Evolutionary conservation across 1,140 invertebrate genomes (phyloP).

Genomic region (Calosoma granatense): DNA sequence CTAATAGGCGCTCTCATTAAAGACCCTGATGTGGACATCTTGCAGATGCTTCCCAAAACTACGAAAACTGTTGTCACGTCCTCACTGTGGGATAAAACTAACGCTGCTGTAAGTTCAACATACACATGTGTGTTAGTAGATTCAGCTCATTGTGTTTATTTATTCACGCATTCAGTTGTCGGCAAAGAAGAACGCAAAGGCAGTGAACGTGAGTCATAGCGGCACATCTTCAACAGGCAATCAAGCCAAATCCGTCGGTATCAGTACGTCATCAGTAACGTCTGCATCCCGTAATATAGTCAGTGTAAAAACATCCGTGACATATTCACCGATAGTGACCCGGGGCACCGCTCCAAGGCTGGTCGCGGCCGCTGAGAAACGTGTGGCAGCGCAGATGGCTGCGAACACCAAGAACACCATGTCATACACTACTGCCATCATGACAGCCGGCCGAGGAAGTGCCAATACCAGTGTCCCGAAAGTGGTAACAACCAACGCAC

Average conservation of each 20-base stretch:
- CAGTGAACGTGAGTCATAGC: neutral
- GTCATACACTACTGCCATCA: constrained; percentile 51
- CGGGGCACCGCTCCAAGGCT: constrained; percentile 43
- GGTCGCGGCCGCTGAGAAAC: constrained; percentile 37
- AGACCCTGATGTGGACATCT: constrained; percentile 86
- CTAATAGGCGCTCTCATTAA: constrained; percentile 81
- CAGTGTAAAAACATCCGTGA: constrained; percentile 30
- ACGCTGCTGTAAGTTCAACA: constrained; percentile 26
- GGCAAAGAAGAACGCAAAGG: neutral
- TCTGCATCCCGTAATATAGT: constrained; percentile 33
- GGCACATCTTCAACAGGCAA: neutral
- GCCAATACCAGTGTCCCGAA: constrained; percentile 27
- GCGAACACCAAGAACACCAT: constrained; percentile 34
- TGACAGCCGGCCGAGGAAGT: constrained; percentile 37
- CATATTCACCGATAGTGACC: constrained; percentile 33
- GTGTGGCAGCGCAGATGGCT: constrained; percentile 22
- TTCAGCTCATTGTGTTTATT: constrained; percentile 17
- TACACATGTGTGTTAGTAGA: constrained; percentile 13
- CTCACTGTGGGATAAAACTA: constrained; percentile 48
- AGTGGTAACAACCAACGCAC: constrained; percentile 33
- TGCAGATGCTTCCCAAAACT: constrained; percentile 66
- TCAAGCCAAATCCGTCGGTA: constrained; percentile 13
- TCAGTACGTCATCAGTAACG: constrained; percentile 29
- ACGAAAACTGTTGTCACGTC: constrained; percentile 41
- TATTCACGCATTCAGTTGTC: neutral